A percentile compares a stretch with the other conserved stretches of the same genome.
Evolutionary conservation across 1,140 invertebrate species (phyloP).

Genomic region (Manduca sexta): DNA sequence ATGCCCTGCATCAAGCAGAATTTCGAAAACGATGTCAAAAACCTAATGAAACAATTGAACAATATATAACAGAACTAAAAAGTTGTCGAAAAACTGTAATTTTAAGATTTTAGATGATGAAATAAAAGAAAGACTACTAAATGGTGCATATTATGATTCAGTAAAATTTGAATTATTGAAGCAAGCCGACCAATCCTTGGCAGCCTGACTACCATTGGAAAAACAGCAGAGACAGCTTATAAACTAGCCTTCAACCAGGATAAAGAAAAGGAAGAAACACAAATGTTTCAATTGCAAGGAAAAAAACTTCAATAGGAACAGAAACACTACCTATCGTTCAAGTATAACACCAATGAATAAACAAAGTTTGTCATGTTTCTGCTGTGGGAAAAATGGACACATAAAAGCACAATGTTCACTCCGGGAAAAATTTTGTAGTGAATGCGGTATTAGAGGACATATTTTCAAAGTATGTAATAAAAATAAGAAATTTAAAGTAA

Average conservation of each 20-base stretch:
- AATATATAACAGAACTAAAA: slow-evolving; percentile 13
- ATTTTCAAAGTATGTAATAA: not conserved
- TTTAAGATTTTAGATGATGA: slow-evolving; percentile 7
- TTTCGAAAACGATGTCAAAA: slow-evolving; percentile 12
- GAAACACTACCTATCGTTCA: not conserved
- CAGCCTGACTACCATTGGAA: slow-evolving; percentile 1
- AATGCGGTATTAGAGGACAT: not conserved
- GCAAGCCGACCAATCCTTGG: slow-evolving; percentile 7
- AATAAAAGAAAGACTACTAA: slow-evolving; percentile 13
- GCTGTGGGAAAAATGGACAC: slow-evolving; percentile 1
- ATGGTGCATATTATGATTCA: slow-evolving; percentile 9
- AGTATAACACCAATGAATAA: not conserved
- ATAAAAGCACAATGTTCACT: slow-evolving; percentile 5
- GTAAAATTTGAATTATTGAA: slow-evolving; percentile 15
- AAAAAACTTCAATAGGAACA: not conserved
- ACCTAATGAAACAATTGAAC: slow-evolving; percentile 9
- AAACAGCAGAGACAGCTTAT: too few species aligned
- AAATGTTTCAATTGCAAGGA: not conserved
- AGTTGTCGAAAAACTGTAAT: slow-evolving; percentile 9
- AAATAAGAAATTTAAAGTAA: not conserved
- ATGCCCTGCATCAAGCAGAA: slow-evolving; percentile 11
- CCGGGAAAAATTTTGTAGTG: slow-evolving; percentile 1
- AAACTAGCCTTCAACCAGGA: too few species aligned
- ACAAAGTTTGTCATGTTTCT: slow-evolving; percentile 1
- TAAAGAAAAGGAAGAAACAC: too few species aligned